Percentiles rank a stretch among this genome's conserved stretches.
These are phyloP conservation scores for Tarsius wallacei DNA, from an alignment of 2,797 vertebrate species.

Conservation along the genomic window DNA sequence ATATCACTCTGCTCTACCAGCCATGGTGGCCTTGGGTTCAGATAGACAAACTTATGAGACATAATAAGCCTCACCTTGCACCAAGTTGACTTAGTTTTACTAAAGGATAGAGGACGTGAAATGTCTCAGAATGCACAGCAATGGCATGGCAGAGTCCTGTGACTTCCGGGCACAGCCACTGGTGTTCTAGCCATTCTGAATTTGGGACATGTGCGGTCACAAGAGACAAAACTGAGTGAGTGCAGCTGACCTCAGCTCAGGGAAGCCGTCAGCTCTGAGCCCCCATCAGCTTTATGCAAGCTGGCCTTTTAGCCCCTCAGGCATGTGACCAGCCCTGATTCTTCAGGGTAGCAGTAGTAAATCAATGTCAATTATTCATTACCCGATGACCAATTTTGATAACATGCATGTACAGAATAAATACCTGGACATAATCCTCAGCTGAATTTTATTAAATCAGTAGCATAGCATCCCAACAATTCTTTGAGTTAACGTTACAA, in stretches of 20 bases:
- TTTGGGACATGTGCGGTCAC: neutral
- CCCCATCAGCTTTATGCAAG: neutral
- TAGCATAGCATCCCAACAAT: neutral
- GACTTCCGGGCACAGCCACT: neutral
- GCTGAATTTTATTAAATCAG: neutral
- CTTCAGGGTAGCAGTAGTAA: conserved; percentile 7
- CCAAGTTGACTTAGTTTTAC: neutral
- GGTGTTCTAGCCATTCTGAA: neutral
- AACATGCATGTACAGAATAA: neutral
- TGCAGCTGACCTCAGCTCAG: neutral
- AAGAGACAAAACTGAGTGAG: neutral
- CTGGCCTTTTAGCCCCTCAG: neutral
- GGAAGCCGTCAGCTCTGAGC: neutral
- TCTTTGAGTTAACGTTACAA: neutral
- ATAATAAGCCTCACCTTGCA: neutral
- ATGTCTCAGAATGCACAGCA: neutral
- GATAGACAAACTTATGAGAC: neutral
- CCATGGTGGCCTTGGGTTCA: neutral
- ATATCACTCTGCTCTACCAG: neutral
- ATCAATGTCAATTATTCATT: conserved; percentile 31
- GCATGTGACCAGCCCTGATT: neutral
- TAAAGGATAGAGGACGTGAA: neutral
- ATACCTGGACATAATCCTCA: neutral
- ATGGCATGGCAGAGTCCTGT: neutral
- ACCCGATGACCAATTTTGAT: neutral